Evolutionary conservation across 92 coral and sea anemone genomes (phyloP), one percentile per base, ranked within the genome.

Genomic region (Epizoanthus scotinus): DNA sequence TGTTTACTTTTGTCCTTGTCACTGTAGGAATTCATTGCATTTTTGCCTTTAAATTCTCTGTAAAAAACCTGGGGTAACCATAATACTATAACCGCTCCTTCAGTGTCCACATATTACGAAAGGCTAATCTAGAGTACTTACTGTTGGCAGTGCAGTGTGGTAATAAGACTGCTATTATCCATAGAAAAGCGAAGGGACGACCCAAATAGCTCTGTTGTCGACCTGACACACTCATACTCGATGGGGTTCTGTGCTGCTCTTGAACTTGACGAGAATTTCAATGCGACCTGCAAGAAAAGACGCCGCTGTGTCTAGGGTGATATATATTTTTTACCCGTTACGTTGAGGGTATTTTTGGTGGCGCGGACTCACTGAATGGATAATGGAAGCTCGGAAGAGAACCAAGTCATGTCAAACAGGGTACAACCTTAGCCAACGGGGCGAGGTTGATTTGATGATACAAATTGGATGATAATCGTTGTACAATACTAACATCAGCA

Each of bases 121-220:
- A 9, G 18, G 4, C 44, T 15, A 21, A 13, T 21, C 22, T 3
- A 0, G 10, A 36, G 14, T 75, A 75, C 81, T 75, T 26, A 75
- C 81, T 13, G 36, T 9, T 75, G 26, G 34, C 44, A 0, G 52
- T 19, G 5, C 63, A 34, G 24, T 58, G 56, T 75, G 57, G 40
- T 20, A 71, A 22, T 26, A 27, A 0, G 62, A 14, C 20, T 4
- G 52, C 21, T 21, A 59, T 6, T 2, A 38, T 5, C 52, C 64
- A 38, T 19, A 40, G 26, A 18, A 24, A 34, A 10, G 44, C 68
- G 36, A 59, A 31, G 22, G 38, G 34, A 18, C 63, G 81, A 75
- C 42, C 34, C 7, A 75, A 75, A 75, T 75, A 75, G 49, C 81
- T 75, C 57, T n/a, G 81, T 75, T 58, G 81, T 75, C 81, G 81